Evolutionary conservation across 92 coral and sea anemone genomes (phyloP), one percentile per base, ranked within the genome.

Genomic region (Siderastrea siderea): DNA sequence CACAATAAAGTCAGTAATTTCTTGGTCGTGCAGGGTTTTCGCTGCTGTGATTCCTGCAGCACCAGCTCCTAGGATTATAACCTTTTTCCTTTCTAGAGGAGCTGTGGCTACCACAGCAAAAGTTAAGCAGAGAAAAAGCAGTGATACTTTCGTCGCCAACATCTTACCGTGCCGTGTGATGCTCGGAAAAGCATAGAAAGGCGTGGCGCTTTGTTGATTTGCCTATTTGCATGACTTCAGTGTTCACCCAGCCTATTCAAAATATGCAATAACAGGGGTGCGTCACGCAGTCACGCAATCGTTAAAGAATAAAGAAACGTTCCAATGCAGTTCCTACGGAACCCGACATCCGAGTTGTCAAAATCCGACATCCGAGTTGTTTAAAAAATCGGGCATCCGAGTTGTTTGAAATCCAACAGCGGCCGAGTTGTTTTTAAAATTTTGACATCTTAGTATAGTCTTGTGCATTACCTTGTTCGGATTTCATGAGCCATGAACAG

Each of bases 51-150:
- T 55, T 52, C 98, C 98, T 6, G 98, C 93, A 3, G 91, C 64
- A 63, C 98, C 98, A 60, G 96, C 98, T 0, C 96, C 98, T 51
- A 95, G 90, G 50, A 95, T 93, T 15, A 89, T 71, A 0, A 95
- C 98, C 73, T 85, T 88, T 14, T 53, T 52, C 13, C 57, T 13
- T 46, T 8, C 76, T 15, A 6, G 54, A 2, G 76, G 45, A 5
- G 78, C 59, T 48, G 62, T 3, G 57, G 76, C 26, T 5, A 1
- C 57, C n/a, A 50, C 12, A 12, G 38, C 19, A 13, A 71, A 4
- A 47, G 55, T 71, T 47, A 48, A 5, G 17, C 54, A 71, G 48
- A 71, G 76, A 48, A 49, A 50, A 15, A 71, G 16, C 7, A 46
- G 54, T 17, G 47, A 46, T 47, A 46, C 6, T 70, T 46, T 14